Evolutionary conservation across 2,797 vertebrate species (phyloP).

Genomic region (Pseudomugil gertrudae): DNA sequence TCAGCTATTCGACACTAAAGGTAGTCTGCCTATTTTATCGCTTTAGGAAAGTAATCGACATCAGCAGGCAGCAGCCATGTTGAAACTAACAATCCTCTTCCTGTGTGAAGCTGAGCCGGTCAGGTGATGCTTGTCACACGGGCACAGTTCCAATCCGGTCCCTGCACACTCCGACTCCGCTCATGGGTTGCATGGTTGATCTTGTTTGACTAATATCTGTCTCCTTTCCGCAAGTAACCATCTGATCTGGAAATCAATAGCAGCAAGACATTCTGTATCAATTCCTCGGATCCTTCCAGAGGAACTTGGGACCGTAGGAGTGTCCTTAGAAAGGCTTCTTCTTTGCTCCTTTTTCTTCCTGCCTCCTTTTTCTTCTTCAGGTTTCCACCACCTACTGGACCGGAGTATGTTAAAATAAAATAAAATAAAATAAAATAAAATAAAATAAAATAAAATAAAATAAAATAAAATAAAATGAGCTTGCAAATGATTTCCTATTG

Average conservation of each 20-base stretch:
- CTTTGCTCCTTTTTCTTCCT: too few relatives aligned
- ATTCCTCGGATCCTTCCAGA: neutral
- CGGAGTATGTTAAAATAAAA: too few relatives aligned
- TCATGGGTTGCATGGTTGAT: neutral
- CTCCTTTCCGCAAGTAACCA: neutral
- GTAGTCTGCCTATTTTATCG: conserved; percentile 42
- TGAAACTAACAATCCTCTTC: conserved; percentile 69
- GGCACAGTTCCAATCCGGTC: neutral
- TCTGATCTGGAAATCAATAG: neutral
- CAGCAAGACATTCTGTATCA: neutral
- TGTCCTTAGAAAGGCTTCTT: too few relatives aligned
- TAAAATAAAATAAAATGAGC: too few relatives aligned
- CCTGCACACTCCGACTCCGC: neutral
- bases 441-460: too few relatives aligned
- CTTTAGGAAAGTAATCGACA: conserved; percentile 62
- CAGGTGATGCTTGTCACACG: conserved; percentile 49
- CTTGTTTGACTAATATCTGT: neutral
- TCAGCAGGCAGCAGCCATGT: conserved; percentile 75
- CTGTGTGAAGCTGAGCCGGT: conserved; percentile 64
- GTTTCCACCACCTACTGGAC: too few relatives aligned
- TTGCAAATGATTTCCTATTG: too few relatives aligned
- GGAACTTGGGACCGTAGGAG: too few relatives aligned
- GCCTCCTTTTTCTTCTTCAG: too few relatives aligned
- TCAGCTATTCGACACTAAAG: conserved; percentile 9
- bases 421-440: too few relatives aligned